Evolutionary conservation across 2,888 invertebrate genomes (phyloP).

Genomic region (Abscondita cerata): DNA sequence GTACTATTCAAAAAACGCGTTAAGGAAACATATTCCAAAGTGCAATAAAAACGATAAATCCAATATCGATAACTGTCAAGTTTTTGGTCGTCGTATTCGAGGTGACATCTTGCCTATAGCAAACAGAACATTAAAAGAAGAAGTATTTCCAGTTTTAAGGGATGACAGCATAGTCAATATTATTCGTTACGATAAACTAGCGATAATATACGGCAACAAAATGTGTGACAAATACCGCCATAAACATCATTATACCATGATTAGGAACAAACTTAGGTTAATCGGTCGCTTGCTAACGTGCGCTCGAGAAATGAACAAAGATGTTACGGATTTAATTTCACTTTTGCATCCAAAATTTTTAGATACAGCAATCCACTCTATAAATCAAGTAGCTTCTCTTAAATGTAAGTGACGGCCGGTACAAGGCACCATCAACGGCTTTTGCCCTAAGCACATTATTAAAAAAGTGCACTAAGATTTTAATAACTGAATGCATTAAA

Average conservation of each 20-base stretch:
- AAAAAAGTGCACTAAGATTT: background rate
- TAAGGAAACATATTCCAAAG: background rate
- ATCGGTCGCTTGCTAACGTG: background rate
- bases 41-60: too few species aligned
- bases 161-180: background rate
- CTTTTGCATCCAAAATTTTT: background rate
- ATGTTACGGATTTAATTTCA: background rate
- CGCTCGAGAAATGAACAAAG: background rate
- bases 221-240: background rate
- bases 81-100: too few species aligned
- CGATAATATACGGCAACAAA: background rate
- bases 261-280: background rate
- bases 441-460: background rate
- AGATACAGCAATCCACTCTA: background rate
- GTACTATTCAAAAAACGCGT: background rate
- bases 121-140: too few species aligned
- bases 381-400: background rate
- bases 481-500: background rate
- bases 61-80: too few species aligned
- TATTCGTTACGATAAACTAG: background rate
- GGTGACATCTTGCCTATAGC: too few species aligned
- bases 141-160: constrained; percentile 4
- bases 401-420: background rate
- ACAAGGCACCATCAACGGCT: background rate
- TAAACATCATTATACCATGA: background rate